Evolutionary conservation across 2,888 invertebrate species (phyloP), one percentile per base, ranked within the genome.

Genomic region (Lithophane ornitopus): DNA sequence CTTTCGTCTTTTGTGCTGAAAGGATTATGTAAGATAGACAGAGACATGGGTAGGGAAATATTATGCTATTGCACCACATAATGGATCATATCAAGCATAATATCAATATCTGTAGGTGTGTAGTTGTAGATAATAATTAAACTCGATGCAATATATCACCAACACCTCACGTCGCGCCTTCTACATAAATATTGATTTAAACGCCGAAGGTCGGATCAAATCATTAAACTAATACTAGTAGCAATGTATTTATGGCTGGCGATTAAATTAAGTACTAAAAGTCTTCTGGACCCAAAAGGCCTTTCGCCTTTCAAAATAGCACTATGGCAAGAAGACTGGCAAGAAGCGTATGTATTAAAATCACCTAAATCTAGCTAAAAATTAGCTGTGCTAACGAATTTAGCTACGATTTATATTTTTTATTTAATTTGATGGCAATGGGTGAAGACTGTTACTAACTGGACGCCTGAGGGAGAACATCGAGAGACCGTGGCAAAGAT

Each of bases 111-210:
- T 28, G 3, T 19, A 65, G 19, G 12, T 44, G 63, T 65, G 9
- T 41, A n/a, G 54, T 26, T 44, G 3, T 28, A 28, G 4, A 12
- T 61, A 28, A 59, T 59, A 56, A 65, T 65, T 28, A 65, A 63
- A 69, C 66, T 69, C 41, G 34, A 62, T 62, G 44, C 65, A 74
- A 74, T 70, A 28, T 76, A 69, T 78, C 52, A 52, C 44, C 9
- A 44, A 56, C 41, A 46, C 16, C 61, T 59, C 63, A 22, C 56
- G 66, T 74, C 68, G 63, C 66, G 58, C 28, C 71, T 63, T 41
- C 34, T 28, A 41, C 26, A 63, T 78, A 68, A 80, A 81, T 78
- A 83, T 84, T 74, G 62, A 84, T 81, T 77, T 44, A 49, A 26
- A 65, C 54, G 28, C 46, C 41, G 74, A 73, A 83, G 83, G 81